phyloP scores from a whole-genome alignment of 2,797 vertebrate genomes.

The Falco concolor region DNA sequence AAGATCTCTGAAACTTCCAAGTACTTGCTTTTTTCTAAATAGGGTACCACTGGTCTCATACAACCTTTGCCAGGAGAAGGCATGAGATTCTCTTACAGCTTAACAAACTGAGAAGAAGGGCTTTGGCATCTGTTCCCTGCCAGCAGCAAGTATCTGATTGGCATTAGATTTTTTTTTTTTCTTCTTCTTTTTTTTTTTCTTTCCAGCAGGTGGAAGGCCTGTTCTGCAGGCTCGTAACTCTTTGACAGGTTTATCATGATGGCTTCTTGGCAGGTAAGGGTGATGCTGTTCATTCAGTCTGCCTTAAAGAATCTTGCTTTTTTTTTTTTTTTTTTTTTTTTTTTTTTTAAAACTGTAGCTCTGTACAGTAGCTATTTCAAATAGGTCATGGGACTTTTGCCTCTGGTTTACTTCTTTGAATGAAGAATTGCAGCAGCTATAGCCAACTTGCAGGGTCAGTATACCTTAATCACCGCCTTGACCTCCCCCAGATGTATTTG shows the following conservation, averaged over 20 bases:
- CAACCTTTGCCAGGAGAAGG: constrained; percentile 17
- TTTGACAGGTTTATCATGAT: constrained; percentile 28
- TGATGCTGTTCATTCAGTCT: background rate
- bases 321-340: background rate
- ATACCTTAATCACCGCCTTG: background rate
- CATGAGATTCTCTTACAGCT: background rate
- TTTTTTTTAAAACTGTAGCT: background rate
- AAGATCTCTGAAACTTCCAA: background rate
- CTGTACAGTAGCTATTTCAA: background rate
- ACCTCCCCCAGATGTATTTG: background rate
- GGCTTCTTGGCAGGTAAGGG: constrained; percentile 54
- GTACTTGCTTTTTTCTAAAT: background rate
- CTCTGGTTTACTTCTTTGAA: background rate
- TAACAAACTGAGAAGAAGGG: background rate
- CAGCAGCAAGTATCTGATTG: constrained; percentile 34
- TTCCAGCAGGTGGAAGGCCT: constrained; percentile 52
- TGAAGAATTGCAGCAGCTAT: background rate
- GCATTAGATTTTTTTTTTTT: background rate
- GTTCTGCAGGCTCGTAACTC: constrained; percentile 25
- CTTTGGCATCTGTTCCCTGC: constrained; percentile 1
- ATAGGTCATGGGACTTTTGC: background rate
- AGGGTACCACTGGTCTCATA: background rate
- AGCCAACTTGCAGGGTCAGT: background rate
- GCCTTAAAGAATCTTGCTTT: background rate
- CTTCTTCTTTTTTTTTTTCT: background rate